These are phyloP conservation scores for Dendropsophus ebraccatus DNA, from an alignment of 2,113 vertebrate genomes.

Conservation along the genomic window DNA sequence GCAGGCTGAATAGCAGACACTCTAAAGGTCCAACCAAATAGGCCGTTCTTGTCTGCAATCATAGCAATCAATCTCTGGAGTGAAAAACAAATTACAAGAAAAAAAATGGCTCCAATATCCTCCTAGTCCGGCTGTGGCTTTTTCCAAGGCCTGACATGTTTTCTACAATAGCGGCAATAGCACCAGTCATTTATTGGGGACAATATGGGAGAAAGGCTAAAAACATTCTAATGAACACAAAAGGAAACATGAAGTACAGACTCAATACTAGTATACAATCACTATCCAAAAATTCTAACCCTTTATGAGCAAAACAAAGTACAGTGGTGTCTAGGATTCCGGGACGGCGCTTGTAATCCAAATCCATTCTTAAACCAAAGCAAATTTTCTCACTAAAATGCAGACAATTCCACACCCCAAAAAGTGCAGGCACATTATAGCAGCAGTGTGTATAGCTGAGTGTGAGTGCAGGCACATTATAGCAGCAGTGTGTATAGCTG, in stretches of 20 bases:
- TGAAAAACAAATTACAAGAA: slow-evolving; percentile 24
- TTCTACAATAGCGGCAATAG: background rate
- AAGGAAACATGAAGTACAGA: background rate
- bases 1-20: background rate
- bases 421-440: no score
- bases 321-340: no score
- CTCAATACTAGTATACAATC: background rate
- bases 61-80: slow-evolving; percentile 22
- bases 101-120: slow-evolving; percentile 14
- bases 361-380: no score
- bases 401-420: no score
- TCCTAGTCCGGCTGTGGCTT: background rate
- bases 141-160: background rate
- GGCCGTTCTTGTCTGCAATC: background rate
- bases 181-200: background rate
- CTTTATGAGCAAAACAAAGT: no score
- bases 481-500: no score
- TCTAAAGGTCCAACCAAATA: background rate
- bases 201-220: background rate
- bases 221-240: background rate
- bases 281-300: no score
- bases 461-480: no score
- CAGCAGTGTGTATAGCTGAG: no score
- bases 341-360: no score
- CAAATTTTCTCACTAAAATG: no score